Conservation (phyloP, 2,113 vertebrate species). For the Vulpes vulpes region DNA sequence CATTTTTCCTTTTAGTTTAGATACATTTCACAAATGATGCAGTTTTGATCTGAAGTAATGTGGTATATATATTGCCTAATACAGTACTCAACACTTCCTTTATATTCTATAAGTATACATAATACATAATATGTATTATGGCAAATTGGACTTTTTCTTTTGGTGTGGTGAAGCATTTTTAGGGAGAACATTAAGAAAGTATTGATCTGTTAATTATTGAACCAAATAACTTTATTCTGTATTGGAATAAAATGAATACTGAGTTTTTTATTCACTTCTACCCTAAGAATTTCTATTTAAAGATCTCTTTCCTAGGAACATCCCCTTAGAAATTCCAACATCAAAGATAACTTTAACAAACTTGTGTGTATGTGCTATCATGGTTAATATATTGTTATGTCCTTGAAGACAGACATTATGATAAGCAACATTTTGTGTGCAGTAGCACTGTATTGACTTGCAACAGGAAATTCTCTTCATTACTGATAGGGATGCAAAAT, state of each 20-base stretch:
- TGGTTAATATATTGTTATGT: background rate
- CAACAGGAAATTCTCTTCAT: background rate
- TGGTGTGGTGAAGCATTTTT: background rate
- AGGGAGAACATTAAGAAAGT: background rate
- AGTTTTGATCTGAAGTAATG: background rate
- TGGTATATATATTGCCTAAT: background rate
- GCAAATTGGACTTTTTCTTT: background rate
- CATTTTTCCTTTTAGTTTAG: background rate
- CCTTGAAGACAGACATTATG: background rate
- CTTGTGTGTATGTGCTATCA: no score
- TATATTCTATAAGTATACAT: background rate
- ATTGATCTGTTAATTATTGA: background rate
- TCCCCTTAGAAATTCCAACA: background rate
- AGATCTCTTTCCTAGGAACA: background rate
- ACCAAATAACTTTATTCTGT: background rate
- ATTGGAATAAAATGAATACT: background rate
- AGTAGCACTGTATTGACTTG: background rate
- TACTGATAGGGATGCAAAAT: background rate
- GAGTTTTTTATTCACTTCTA: background rate
- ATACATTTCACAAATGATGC: background rate
- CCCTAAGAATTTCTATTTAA: background rate
- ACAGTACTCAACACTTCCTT: background rate
- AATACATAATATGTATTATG: background rate
- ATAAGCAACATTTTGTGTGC: background rate
- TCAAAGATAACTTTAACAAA: background rate